phyloP scores from a whole-genome alignment of 1,140 invertebrate genomes.

The Trypoxylus dichotomus region DNA sequence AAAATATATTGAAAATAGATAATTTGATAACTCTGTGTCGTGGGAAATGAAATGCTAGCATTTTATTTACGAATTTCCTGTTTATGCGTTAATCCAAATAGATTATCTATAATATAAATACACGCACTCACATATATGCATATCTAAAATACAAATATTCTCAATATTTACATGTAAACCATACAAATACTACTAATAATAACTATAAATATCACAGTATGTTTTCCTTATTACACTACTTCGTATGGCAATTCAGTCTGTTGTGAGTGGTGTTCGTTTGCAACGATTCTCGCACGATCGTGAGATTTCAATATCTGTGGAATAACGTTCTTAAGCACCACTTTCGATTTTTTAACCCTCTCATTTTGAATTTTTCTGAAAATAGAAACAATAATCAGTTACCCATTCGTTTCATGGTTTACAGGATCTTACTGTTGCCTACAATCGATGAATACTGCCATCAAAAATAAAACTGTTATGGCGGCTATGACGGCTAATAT shows the following conservation, averaged over 20 bases:
- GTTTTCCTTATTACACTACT: neutral
- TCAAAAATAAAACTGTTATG: slow-evolving; percentile 60
- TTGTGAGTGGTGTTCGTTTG: neutral
- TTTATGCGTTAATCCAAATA: neutral
- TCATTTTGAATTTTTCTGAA: slow-evolving; percentile 10
- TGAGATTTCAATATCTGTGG: neutral
- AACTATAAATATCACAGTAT: slow-evolving; percentile 16
- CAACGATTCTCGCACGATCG: neutral
- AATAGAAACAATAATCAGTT: too few relatives aligned
- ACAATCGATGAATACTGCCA: slow-evolving; percentile 63
- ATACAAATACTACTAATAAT: neutral
- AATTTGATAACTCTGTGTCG: too few relatives aligned
- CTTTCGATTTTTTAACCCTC: neutral
- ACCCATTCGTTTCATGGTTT: slow-evolving; percentile 11
- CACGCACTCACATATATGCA: neutral
- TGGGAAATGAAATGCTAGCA: too few relatives aligned
- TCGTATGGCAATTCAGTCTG: slow-evolving; percentile 7
- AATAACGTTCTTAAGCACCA: neutral
- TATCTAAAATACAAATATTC: neutral
- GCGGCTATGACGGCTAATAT: slow-evolving; percentile 57
- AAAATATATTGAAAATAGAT: too few relatives aligned
- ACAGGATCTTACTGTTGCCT: slow-evolving; percentile 55
- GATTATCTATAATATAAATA: neutral
- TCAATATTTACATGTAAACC: neutral
- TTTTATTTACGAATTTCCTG: too few relatives aligned